These are phyloP conservation scores for Drosophila truncata DNA, from an alignment of 1,140 invertebrate species.

Conservation along the genomic window DNA sequence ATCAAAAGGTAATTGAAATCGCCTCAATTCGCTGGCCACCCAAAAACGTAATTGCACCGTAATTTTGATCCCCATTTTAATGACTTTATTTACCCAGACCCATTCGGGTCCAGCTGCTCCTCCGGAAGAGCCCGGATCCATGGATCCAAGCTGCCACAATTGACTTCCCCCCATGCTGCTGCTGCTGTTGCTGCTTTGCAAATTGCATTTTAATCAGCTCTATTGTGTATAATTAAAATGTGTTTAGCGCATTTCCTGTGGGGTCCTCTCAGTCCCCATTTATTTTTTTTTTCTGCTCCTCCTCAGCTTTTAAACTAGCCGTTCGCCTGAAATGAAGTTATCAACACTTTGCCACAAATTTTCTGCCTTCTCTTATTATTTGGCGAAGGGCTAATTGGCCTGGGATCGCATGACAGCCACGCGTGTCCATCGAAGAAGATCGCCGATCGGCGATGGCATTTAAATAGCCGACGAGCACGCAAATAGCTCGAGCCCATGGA, in stretches of 20 bases:
- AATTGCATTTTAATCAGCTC: conserved; percentile 83
- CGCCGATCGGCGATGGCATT: conserved; percentile 44
- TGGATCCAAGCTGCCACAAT: conserved; percentile 32
- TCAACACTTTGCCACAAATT: conserved; percentile 69
- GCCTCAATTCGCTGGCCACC: conserved; percentile 57
- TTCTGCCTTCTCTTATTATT: conserved; percentile 21
- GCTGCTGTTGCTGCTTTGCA: no score
- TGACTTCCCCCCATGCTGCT: conserved; percentile 31
- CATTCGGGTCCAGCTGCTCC: conserved; percentile 20
- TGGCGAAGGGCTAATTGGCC: conserved; percentile 40
- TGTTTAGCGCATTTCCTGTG: conserved; percentile 75
- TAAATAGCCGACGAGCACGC: conserved; percentile 71
- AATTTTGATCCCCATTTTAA: conserved; percentile 83
- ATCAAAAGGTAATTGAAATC: conserved; percentile 70
- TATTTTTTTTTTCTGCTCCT: no score
- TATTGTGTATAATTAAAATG: conserved; percentile 78
- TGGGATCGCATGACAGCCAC: conserved; percentile 47
- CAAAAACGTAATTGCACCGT: conserved; percentile 78
- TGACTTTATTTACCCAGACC: conserved; percentile 71
- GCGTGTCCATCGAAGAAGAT: conserved; percentile 55
- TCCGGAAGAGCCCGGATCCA: conserved; percentile 11
- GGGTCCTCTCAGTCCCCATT: conserved; percentile 28
- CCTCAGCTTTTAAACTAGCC: conserved; percentile 61
- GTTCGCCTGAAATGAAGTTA: conserved; percentile 68
- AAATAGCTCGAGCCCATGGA: conserved; percentile 49